These are phyloP conservation scores for Drosophila pseudotakahashii DNA, from an alignment of 2,888 invertebrate species.

Conservation along the genomic window DNA sequence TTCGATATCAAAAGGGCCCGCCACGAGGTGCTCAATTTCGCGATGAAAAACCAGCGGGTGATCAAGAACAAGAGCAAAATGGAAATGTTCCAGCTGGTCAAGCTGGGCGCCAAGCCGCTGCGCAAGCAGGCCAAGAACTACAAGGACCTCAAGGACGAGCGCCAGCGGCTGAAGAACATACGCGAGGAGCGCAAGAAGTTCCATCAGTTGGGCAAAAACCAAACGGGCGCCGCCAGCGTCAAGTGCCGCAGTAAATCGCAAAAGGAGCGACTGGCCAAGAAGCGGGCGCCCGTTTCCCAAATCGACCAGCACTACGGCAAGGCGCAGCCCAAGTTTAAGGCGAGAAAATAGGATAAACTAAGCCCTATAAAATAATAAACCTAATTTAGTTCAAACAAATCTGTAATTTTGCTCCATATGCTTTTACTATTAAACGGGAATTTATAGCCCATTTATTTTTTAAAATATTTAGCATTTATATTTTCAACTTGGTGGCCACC, in stretches of 20 bases:
- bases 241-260: conserved; percentile 84
- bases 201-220: conserved; percentile 86
- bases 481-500: conserved; percentile 6
- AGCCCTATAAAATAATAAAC: conserved; percentile 6
- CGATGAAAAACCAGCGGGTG: conserved; percentile 89
- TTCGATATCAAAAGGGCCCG: conserved; percentile 91
- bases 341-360: conserved; percentile 53
- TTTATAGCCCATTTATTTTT: no score
- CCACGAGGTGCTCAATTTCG: conserved; percentile 93
- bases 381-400: neutral
- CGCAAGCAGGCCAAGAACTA: conserved; percentile 90
- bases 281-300: conserved; percentile 85
- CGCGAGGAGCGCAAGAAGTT: conserved; percentile 85
- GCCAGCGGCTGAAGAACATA: conserved; percentile 86
- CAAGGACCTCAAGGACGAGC: conserved; percentile 88
- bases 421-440: no score
- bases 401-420: neutral
- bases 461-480: no score
- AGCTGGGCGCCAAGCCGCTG: conserved; percentile 93
- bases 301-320: conserved; percentile 83
- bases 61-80: conserved; percentile 90
- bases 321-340: conserved; percentile 79
- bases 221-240: conserved; percentile 86
- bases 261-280: conserved; percentile 83
- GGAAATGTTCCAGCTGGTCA: conserved; percentile 90